Conservation (phyloP, 2,113 vertebrate genomes). For the Mormyrus lacerda region DNA sequence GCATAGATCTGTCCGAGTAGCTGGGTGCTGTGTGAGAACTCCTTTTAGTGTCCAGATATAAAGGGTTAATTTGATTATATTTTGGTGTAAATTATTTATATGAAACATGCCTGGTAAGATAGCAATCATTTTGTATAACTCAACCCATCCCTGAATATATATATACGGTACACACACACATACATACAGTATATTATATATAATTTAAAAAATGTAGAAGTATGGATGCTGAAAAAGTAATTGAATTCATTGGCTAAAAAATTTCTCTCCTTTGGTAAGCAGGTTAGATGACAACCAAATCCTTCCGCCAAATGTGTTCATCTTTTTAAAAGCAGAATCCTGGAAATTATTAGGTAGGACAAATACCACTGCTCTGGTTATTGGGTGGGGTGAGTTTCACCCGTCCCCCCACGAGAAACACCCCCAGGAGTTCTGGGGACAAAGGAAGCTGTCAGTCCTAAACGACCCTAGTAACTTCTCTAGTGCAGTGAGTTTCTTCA, state of each 20-base stretch:
- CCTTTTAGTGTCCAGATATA: not conserved
- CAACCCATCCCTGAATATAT: too few relatives aligned
- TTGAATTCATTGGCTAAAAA: too few relatives aligned
- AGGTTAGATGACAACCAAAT: too few relatives aligned
- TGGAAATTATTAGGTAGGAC: not conserved
- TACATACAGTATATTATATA: not conserved
- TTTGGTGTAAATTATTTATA: not conserved
- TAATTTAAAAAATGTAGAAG: not conserved
- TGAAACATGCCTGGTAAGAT: not conserved
- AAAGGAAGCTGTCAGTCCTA: not conserved
- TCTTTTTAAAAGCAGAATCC: not conserved
- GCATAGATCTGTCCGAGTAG: not conserved
- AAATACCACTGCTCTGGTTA: not conserved
- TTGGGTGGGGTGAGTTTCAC: not conserved
- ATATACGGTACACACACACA: too few relatives aligned
- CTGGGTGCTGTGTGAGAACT: not conserved
- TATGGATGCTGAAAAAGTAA: too few relatives aligned
- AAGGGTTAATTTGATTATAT: not conserved
- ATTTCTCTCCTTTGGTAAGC: too few relatives aligned
- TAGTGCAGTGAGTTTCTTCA: not conserved
- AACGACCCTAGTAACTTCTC: not conserved
- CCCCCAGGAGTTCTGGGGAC: too few relatives aligned
- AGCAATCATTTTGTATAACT: not conserved
- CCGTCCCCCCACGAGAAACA: not conserved
- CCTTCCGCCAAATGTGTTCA: too few relatives aligned